Base-by-base conservation (phyloP, 2,888 invertebrate species). In the Agrochola lychnidis region DNA sequence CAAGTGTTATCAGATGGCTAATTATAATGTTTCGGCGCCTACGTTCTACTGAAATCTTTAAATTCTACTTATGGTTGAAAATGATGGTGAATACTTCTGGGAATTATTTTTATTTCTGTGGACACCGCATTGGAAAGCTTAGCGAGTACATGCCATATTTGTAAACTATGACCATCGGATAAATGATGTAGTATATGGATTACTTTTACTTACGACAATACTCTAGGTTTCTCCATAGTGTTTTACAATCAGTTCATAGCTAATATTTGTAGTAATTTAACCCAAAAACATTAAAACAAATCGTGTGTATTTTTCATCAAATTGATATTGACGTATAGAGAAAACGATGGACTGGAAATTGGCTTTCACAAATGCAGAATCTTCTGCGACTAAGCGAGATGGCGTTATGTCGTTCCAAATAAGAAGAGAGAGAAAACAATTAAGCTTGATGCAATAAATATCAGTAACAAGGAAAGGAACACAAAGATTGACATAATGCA, bases 131-230 rank as follows among this genome's bases (percentile, higher is more conserved):
- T 62, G 68, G 51, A 73, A 70, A 73, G 73, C 51, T 36, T 67
- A 22, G 40, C 2, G 22, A 59, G 19, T 67, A 53, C 16, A 40
- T 45, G 25, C 5, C 14, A 4, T 45, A n/a, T 14, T 36, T 53
- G 45, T 53, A 25, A 78, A 36, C 19, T 16, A 42, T 51, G 57
- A 16, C 9, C 12, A 36, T 57, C 16, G 5, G 14, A 9, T 68
- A 68, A 7, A 16, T 25, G 36, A 22, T 19, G 16, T 30, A 9
- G n/a, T 1, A 7, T 48, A 36, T 2, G 14, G 1, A 53, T 19
- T 51, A 42, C 25, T 59, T 66, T 56, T 73, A 93, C 94, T 93
- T 90, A 94, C 94, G 94, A 90, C 68, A 94, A 82, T 67, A 93
- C 82, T 78, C 87, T 91, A 36, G 88, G 85, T 77, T 85, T 86